These are phyloP conservation scores for Tetanocera ferruginea DNA, from an alignment of 2,888 invertebrate species.

Conservation along the genomic window DNA sequence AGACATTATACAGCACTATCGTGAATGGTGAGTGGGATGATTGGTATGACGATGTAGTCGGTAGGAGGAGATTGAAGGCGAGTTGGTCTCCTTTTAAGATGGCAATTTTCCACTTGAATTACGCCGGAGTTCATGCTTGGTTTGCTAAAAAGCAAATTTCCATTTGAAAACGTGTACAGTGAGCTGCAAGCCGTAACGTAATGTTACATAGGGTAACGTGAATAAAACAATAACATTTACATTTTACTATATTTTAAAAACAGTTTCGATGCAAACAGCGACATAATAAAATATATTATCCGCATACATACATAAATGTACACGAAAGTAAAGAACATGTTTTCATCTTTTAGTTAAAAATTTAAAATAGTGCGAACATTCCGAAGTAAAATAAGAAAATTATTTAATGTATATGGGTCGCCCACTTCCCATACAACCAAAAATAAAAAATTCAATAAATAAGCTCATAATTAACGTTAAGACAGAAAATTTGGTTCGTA, in stretches of 20 bases:
- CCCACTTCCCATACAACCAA: too few relatives aligned
- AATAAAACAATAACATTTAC: conserved; percentile 7
- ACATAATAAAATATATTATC: neutral
- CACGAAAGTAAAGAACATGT: too few relatives aligned
- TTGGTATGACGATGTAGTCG: neutral
- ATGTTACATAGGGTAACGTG: neutral
- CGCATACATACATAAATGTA: too few relatives aligned
- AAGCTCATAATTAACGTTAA: too few relatives aligned
- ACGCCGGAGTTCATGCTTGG: conserved; percentile 65
- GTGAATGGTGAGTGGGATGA: too few relatives aligned
- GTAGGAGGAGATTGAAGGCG: neutral
- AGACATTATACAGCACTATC: neutral
- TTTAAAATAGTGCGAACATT: too few relatives aligned
- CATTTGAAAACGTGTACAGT: conserved; percentile 36
- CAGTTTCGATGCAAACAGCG: neutral
- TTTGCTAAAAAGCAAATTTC: conserved; percentile 53
- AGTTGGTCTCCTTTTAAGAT: neutral
- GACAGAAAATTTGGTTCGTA: too few relatives aligned
- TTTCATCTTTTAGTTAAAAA: too few relatives aligned
- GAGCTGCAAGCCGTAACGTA: neutral
- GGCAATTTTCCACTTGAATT: conserved; percentile 66
- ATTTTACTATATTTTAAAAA: neutral
- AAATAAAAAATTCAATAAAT: too few relatives aligned
- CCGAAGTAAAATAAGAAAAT: too few relatives aligned
- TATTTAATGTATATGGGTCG: too few relatives aligned